These are phyloP conservation scores for Leiothrix lutea DNA, from an alignment of 2,113 vertebrate genomes.

Conservation along the genomic window DNA sequence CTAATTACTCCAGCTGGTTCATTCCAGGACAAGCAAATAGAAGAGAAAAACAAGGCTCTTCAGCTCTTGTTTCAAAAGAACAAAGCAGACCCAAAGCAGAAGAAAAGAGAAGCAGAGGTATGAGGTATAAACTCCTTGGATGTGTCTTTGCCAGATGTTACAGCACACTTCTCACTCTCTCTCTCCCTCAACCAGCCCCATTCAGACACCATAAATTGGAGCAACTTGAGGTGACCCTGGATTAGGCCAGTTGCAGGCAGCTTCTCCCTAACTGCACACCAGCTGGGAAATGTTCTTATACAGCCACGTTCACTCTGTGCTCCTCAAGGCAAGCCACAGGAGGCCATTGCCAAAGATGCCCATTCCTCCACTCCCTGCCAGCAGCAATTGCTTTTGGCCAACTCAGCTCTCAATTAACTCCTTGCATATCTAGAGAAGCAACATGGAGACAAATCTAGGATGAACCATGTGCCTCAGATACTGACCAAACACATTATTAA, in stretches of 20 bases:
- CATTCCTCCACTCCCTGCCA: not conserved
- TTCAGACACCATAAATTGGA: not conserved
- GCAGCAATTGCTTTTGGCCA: not conserved
- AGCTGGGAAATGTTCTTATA: not conserved
- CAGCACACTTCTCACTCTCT: fast-evolving
- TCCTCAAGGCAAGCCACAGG: not conserved
- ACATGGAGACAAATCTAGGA: not conserved
- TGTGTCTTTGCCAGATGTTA: not conserved
- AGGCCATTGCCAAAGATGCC: not conserved
- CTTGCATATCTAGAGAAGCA: not conserved
- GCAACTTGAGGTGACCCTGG: not conserved
- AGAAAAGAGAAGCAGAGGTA: not conserved
- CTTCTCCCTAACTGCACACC: not conserved
- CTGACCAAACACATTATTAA: not conserved
- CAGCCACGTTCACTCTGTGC: fast-evolving
- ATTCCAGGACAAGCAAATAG: not conserved
- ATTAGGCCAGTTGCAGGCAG: not conserved
- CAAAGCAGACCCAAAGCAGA: not conserved
- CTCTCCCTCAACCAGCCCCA: not conserved
- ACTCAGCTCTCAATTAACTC: not conserved
- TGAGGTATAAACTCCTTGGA: not conserved
- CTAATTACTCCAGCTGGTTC: constrained; percentile 1
- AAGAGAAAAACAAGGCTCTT: not conserved
- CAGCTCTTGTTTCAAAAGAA: not conserved
- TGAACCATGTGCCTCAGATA: not conserved